Evolutionary conservation across 2,113 vertebrate genomes (phyloP).

Genomic region (Psilopsiagon aurifrons): DNA sequence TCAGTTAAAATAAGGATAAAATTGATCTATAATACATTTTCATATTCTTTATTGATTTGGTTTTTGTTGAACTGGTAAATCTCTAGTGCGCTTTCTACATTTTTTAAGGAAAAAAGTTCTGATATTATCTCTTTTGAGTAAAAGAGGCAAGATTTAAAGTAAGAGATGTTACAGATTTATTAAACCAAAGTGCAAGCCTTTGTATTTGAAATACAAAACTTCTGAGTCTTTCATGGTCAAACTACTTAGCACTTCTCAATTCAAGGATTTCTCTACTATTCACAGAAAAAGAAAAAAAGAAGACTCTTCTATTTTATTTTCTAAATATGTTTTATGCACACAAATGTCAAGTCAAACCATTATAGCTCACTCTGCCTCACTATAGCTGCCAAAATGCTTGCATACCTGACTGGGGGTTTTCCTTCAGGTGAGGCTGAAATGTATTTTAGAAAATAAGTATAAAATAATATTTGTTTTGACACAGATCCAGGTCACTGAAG

Average conservation of each 20-base stretch:
- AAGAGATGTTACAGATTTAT: background rate
- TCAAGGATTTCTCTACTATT: background rate
- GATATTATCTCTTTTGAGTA: background rate
- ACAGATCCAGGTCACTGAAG: background rate
- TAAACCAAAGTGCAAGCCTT: background rate
- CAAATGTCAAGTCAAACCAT: background rate
- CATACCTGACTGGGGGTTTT: background rate
- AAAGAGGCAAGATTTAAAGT: background rate
- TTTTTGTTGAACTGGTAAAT: background rate
- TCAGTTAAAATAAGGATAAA: background rate
- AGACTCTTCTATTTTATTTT: background rate
- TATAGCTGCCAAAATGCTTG: background rate
- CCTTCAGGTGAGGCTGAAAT: background rate
- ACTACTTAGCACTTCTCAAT: background rate
- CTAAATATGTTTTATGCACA: background rate
- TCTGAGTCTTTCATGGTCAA: background rate
- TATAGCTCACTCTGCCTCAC: background rate
- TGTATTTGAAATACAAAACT: background rate
- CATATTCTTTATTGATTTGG: background rate
- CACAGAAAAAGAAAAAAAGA: background rate
- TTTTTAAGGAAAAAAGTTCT: background rate
- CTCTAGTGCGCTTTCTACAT: background rate
- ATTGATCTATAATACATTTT: background rate
- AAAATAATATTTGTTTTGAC: background rate
- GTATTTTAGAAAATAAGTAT: background rate